Conservation (phyloP, 2,888 invertebrate species). For the Cheilosia pagana region DNA sequence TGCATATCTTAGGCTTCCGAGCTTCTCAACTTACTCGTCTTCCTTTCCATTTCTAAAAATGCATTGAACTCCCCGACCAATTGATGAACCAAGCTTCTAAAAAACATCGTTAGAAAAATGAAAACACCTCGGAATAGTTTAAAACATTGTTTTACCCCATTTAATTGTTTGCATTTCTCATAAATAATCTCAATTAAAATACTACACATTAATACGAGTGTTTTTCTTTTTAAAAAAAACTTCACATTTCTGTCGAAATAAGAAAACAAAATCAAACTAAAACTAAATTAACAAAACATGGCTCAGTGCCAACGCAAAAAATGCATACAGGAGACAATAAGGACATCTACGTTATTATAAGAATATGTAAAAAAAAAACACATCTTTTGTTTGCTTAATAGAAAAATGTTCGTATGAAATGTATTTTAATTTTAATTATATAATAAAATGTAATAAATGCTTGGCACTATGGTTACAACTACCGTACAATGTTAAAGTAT, state of each 20-base stretch:
- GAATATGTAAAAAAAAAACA: too few relatives aligned
- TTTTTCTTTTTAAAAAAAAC: not conserved
- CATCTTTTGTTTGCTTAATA: not conserved
- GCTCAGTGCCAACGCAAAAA: constrained; percentile 10
- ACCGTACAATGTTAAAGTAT: constrained; percentile 15
- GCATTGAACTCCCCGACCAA: too few relatives aligned
- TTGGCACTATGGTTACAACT: constrained; percentile 74
- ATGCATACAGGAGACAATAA: constrained; percentile 3
- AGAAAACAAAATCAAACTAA: constrained; percentile 4
- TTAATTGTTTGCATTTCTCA: constrained; percentile 46
- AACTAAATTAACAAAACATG: constrained; percentile 50
- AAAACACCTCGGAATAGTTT: not conserved
- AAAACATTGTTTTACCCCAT: constrained; percentile 45
- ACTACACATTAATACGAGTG: constrained; percentile 54
- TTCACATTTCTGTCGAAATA: constrained; percentile 4
- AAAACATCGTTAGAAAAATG: too few relatives aligned
- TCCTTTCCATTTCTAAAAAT: too few relatives aligned
- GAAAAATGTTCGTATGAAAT: constrained; percentile 3
- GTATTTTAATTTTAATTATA: not conserved
- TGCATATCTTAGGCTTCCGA: too few relatives aligned
- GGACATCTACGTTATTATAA: constrained; percentile 27
- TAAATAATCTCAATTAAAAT: constrained; percentile 53
- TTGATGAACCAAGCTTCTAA: too few relatives aligned
- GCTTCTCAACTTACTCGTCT: too few relatives aligned
- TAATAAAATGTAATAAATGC: constrained; percentile 56